Evolutionary conservation across 2,797 vertebrate species (phyloP).

Genomic region (Synaphobranchus kaupii): DNA sequence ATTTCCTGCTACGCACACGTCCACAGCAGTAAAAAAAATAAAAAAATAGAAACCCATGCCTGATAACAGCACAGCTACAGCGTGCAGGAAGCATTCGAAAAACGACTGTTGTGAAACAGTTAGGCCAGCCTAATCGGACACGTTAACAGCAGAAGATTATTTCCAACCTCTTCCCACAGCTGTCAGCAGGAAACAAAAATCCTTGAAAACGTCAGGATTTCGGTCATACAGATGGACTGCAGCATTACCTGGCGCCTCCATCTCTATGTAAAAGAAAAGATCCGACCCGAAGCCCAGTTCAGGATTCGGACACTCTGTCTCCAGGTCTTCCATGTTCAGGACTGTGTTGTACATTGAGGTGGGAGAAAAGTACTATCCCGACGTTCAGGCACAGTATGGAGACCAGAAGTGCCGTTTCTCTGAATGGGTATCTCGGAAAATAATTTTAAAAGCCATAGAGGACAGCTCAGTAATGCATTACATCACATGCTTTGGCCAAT

Average conservation of each 20-base stretch:
- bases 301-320: conserved; percentile 67
- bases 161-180: neutral
- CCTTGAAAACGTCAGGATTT: conserved; percentile 32
- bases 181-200: conserved; percentile 5
- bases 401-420: conserved; percentile 71
- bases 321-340: conserved; percentile 77
- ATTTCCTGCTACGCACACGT: neutral
- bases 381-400: conserved; percentile 68
- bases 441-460: conserved; percentile 83
- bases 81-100: neutral
- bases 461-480: conserved; percentile 90
- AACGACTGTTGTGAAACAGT: neutral
- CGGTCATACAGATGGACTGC: conserved; percentile 3
- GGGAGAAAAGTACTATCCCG: conserved; percentile 20
- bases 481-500: conserved; percentile 98
- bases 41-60: neutral
- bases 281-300: conserved; percentile 73
- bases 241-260: conserved; percentile 76
- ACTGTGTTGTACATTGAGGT: conserved; percentile 74
- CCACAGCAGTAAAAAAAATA: neutral
- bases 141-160: conserved; percentile 15
- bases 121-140: conserved; percentile 19
- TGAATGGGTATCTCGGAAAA: conserved; percentile 72
- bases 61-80: neutral
- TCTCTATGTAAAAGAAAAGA: conserved; percentile 83